Evolutionary conservation across 2,113 vertebrate species (phyloP).

Genomic region (Campylorhamphus procurvoides): DNA sequence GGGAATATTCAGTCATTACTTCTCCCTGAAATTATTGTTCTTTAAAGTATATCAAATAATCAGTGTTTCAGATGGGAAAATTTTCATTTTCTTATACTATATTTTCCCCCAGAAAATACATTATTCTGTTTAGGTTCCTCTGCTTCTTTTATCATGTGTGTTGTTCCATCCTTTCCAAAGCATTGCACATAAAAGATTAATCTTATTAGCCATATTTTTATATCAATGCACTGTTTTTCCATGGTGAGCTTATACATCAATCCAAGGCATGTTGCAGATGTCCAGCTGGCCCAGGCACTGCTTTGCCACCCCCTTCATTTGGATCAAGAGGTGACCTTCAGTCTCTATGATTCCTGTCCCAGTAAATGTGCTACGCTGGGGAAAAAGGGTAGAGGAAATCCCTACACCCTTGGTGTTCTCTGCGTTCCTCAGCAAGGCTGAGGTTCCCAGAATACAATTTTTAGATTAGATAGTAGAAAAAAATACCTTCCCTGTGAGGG

Average conservation of each 20-base stretch:
- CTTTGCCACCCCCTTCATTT: background rate
- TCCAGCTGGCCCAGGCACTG: background rate
- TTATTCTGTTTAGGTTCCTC: background rate
- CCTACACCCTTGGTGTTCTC: background rate
- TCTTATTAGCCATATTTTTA: background rate
- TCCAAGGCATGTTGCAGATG: background rate
- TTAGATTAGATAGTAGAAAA: background rate
- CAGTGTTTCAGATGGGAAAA: background rate
- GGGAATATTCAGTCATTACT: conserved; percentile 30
- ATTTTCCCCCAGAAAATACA: background rate
- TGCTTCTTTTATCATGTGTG: background rate
- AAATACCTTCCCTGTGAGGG: background rate
- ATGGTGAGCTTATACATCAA: background rate
- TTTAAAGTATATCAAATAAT: background rate
- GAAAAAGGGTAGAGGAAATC: background rate
- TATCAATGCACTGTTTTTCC: background rate
- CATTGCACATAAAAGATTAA: background rate
- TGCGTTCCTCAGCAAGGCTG: background rate
- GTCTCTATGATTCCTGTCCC: background rate
- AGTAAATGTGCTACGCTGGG: background rate
- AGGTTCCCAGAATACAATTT: background rate
- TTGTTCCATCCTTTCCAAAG: background rate
- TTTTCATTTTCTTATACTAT: background rate
- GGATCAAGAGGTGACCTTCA: background rate
- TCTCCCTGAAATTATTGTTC: conserved; percentile 25